Percentiles rank a stretch among this genome's conserved stretches.
These are phyloP conservation scores for Labeo rohita DNA, from an alignment of 2,113 vertebrate genomes.

Conservation along the genomic window DNA sequence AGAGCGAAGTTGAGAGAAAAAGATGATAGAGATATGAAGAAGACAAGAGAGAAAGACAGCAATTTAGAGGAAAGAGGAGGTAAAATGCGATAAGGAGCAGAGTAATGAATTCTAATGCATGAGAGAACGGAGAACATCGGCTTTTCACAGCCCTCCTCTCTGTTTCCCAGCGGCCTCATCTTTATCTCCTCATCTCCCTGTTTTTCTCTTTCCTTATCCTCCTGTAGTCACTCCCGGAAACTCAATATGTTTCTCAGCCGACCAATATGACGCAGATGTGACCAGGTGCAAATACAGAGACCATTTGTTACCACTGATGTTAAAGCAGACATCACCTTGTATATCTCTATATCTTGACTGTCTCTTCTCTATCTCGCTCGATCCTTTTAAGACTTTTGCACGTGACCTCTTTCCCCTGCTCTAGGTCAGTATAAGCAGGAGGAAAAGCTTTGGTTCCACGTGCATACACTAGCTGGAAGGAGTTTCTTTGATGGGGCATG, in stretches of 20 bases:
- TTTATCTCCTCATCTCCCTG: slow-evolving; percentile 23
- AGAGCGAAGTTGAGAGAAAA: background rate
- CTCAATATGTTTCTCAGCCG: slow-evolving; percentile 21
- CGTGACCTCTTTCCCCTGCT: background rate
- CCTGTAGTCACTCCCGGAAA: slow-evolving; percentile 24
- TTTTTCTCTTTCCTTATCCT: slow-evolving; percentile 29
- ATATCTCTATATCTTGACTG: background rate
- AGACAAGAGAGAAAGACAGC: slow-evolving; percentile 41
- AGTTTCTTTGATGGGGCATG: slow-evolving; percentile 25
- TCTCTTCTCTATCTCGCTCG: background rate
- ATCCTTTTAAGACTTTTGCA: background rate
- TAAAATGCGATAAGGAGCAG: slow-evolving; percentile 32
- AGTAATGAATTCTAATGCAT: slow-evolving; percentile 44
- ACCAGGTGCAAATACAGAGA: slow-evolving; percentile 36
- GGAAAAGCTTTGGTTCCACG: background rate
- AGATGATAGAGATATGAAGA: slow-evolving; percentile 14
- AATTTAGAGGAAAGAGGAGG: slow-evolving; percentile 39
- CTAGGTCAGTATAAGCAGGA: slow-evolving; percentile 11
- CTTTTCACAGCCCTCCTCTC: slow-evolving; percentile 30
- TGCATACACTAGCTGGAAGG: background rate
- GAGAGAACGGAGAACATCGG: slow-evolving; percentile 24
- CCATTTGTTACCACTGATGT: slow-evolving; percentile 15
- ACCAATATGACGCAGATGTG: slow-evolving; percentile 16
- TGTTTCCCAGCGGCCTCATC: slow-evolving; percentile 31
- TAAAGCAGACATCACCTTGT: background rate